Base-by-base conservation (phyloP, 2,113 vertebrate genomes). In the Brienomyrus longianalis region DNA sequence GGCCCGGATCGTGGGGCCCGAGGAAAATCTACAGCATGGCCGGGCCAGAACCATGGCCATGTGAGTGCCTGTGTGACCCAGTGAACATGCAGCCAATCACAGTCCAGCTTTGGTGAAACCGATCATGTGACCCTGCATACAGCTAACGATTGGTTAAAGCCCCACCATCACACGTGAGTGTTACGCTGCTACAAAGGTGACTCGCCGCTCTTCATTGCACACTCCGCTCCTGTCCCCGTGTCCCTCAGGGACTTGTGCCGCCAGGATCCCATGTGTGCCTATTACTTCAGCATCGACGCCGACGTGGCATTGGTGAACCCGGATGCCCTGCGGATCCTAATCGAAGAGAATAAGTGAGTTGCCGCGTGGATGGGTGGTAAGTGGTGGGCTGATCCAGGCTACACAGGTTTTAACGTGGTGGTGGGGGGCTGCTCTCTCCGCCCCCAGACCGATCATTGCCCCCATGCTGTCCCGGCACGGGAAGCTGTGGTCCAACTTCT, bases 401-500 rank as follows among this genome's bases (percentile, higher is more conserved):
- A 8, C 13, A 3, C 11, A n/a, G 50, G 15, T 15, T 56, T 19
- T 35, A 51, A 54, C 13, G 10, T 31, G 23, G 8, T 50, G n/a
- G 6, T 1, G 45, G 15, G n/a, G 13, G 9, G n/a, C 1, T 39
- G 10, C 11, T 9, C 51, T 86, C 31, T n/a, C 70, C 70, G n/a
- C n/a, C 10, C 52, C 59, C 92, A 96, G 96, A 93, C 92, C 94
- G 11, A 94, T 97, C 43, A 95, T 97, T 0, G 96, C 96, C 0
- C 96, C 96, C 48, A 96, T 97, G 95, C 87, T 97, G 43, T 96
- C 96, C 17, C 96, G 96, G 11, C 94, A 95, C 0, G 96, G 96
- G 10, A 97, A 97, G 89, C 95, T 97, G 35, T 97, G 96, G 96
- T 97, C 96, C 35, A 97, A 97, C 90, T 97, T 97, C 92, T 97